These are phyloP conservation scores for Alsophila aescularia DNA, from an alignment of 2,888 invertebrate genomes.

Conservation along the genomic window DNA sequence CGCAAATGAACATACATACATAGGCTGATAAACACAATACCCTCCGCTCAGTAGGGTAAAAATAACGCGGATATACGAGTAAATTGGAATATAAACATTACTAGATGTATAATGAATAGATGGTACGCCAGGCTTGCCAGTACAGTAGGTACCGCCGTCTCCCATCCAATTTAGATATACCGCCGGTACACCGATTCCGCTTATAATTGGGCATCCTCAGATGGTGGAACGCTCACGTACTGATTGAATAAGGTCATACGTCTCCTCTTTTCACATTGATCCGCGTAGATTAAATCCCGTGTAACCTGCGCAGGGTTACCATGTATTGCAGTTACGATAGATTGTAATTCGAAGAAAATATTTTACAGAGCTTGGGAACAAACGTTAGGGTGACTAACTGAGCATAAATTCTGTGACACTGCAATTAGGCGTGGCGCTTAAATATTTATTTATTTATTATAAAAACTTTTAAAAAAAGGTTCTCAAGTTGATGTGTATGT, in stretches of 20 bases:
- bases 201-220: conserved; percentile 37
- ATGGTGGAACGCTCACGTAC: conserved; percentile 32
- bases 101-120: background rate
- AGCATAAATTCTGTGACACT: too few relatives aligned
- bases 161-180: conserved; percentile 20
- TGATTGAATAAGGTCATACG: conserved; percentile 41
- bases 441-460: too few relatives aligned
- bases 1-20: too few relatives aligned
- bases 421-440: too few relatives aligned
- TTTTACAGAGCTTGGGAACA: background rate
- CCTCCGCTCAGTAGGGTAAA: too few relatives aligned
- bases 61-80: too few relatives aligned
- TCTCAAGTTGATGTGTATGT: too few relatives aligned
- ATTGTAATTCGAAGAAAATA: background rate
- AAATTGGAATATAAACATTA: too few relatives aligned
- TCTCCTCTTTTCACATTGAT: conserved; percentile 31
- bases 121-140: background rate
- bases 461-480: too few relatives aligned
- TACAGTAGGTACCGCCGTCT: conserved; percentile 1
- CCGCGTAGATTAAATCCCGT: conserved; percentile 31
- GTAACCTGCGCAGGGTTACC: conserved; percentile 16
- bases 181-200: conserved; percentile 16
- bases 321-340: background rate
- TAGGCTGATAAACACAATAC: too few relatives aligned
- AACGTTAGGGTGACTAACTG: too few relatives aligned